phyloP scores from a whole-genome alignment of 2,113 vertebrate species.

The Sarotherodon lohbergeri region DNA sequence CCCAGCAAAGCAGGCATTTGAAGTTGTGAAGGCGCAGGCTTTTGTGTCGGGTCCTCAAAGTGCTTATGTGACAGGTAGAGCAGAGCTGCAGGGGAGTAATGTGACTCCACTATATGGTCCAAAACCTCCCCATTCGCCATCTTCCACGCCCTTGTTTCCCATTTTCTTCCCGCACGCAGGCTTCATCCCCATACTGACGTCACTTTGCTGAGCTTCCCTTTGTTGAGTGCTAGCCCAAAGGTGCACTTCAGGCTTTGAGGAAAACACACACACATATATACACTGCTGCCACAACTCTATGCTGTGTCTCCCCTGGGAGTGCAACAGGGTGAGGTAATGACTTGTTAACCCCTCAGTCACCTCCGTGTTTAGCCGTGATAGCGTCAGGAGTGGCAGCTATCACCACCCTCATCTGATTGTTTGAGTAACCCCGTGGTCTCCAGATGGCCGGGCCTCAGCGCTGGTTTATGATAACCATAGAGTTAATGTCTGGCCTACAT shows the following conservation, averaged over 20 bases:
- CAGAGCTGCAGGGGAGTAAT: slow-evolving; percentile 52
- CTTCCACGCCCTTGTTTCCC: slow-evolving; percentile 21
- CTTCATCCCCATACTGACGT: slow-evolving; percentile 31
- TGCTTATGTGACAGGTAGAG: slow-evolving; percentile 58
- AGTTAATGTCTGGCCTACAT: slow-evolving; percentile 59
- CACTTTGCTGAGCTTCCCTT: slow-evolving; percentile 23
- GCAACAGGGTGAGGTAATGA: slow-evolving; percentile 39
- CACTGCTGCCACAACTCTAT: background rate
- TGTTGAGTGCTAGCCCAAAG: slow-evolving; percentile 49
- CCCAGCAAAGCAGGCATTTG: slow-evolving; percentile 49
- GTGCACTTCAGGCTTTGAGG: slow-evolving; percentile 30
- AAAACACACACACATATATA: background rate
- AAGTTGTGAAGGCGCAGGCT: slow-evolving; percentile 52
- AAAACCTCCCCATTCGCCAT: slow-evolving; percentile 11
- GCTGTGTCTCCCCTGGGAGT: background rate
- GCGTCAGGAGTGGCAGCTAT: slow-evolving; percentile 2
- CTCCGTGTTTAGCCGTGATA: background rate
- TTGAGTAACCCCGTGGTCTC: slow-evolving; percentile 39
- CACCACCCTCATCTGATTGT: slow-evolving; percentile 36
- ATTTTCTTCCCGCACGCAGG: background rate
- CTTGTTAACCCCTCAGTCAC: slow-evolving; percentile 39
- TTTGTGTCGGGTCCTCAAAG: slow-evolving; percentile 58
- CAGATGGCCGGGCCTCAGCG: slow-evolving; percentile 33
- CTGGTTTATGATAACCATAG: slow-evolving; percentile 45
- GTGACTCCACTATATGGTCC: slow-evolving; percentile 45